Base-by-base conservation (phyloP, 2,113 vertebrate species). In the Mustelus asterias region DNA sequence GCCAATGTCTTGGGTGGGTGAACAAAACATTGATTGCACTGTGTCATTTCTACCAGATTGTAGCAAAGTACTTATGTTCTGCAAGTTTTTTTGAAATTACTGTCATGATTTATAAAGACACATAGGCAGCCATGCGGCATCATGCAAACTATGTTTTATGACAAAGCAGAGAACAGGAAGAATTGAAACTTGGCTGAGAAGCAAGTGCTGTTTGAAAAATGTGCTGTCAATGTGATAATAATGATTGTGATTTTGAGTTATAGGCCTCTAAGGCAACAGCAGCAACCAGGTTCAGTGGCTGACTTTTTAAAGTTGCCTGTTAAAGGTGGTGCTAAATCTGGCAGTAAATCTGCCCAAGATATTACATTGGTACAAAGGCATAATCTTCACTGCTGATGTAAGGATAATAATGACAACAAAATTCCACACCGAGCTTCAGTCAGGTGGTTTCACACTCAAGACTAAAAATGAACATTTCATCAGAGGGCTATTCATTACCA, bases 191-290 rank as follows among this genome's bases (percentile, higher is more conserved):
- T 95, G 67, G 94, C 41, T 95, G 18, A 72, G 48, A 95, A 95
- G 48, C 67, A 95, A 95, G 67, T 95, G 37, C 67, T 48, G 67
- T 76, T 95, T 95, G 94, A 95, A 95, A 95, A 95, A 95, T 95
- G 69, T 95, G 94, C 94, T 95, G 94, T 95, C 94, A 60, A 72
- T 70, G 94, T 54, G 94, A 95, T 95, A 76, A 95, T 72, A 95
- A 95, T 95, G 94, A 72, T 95, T 95, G 44, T 95, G 94, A 72
- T 44, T 94, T 10, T 95, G 94, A 95, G 69, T 72, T 26, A 95
- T 95, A 95, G 94, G 41, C 69, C 69, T 72, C 69, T 33, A 95
- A 94, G 94, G 26, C 94, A 72, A 69, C 41, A 13, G 13, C 10
- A 3, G 67, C 72, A 95, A 95, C 94, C 37, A 72, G 67, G 94